Base-by-base conservation (phyloP, 2,888 invertebrate species). In the Aphidius colemani region DNA sequence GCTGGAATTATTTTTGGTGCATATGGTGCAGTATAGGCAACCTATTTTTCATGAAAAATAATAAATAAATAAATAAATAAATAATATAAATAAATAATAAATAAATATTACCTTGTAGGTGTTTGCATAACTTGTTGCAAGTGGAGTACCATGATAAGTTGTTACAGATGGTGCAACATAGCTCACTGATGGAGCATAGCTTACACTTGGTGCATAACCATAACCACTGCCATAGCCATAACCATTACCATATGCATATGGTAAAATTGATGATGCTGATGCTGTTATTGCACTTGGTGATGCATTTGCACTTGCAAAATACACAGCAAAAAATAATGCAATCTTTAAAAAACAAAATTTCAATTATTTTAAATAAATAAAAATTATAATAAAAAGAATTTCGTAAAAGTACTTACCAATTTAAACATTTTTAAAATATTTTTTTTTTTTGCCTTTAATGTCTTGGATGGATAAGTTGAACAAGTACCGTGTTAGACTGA, bases 371-470 rank as follows among this genome's bases (percentile, higher is more conserved):
- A n/a, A n/a, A n/a, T n/a, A n/a, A n/a, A n/a, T n/a, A n/a, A n/a
- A n/a, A n/a, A n/a, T n/a, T n/a, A n/a, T n/a, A n/a, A n/a, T n/a
- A n/a, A n/a, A n/a, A n/a, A n/a, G n/a, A n/a, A n/a, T n/a, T n/a
- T n/a, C n/a, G n/a, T n/a, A n/a, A n/a, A n/a, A n/a, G 50, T 70
- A 79, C 87, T 87, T 84, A 87, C 87, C 85, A 87, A 83, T 76
- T 87, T 87, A 84, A 85, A 86, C 87, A 88, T 86, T 84, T 74
- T 75, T 64, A 68, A 30, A 30, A 30, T 30, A 2, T 30, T 30
- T 30, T 30, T 30, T 2, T 30, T 5, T 30, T 30, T n/a, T n/a
- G n/a, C n/a, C n/a, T n/a, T 53, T 59, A 71, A 69, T 66, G 64
- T 66, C 49, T 71, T 48, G 59, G 66, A 60, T 61, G 66, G 66